Base-by-base conservation (phyloP, 2,888 invertebrate species). In the Nineta flava region DNA sequence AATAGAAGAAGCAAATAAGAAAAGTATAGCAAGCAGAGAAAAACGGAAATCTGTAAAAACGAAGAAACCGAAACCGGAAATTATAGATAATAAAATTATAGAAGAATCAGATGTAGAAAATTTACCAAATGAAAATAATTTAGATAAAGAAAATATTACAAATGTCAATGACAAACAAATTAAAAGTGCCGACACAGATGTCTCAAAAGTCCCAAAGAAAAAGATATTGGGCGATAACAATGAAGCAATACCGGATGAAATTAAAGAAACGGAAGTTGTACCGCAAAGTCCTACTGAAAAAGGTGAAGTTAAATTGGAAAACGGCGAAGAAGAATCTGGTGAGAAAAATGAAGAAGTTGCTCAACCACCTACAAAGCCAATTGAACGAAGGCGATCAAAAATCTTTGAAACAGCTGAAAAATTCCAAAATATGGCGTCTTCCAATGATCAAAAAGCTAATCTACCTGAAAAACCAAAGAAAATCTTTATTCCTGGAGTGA, bases 401-500 rank as follows among this genome's bases (percentile, higher is more conserved):
- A 80, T 82, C 53, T 77, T 81, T 54, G 81, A 81, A 60, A 77
- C 77, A 0, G 79, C 80, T 0, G 81, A 82, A 60, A 80, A 80
- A 61, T 81, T 81, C 61, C 79, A 78, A 59, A 78, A 74, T 53
- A 65, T 74, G 61, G 65, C 67, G 15, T 56, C 62, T 1, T 62
- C 64, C 5, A 61, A 58, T 9, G 67, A 66, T 51, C 15, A 19
- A 9, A 65, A 64, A 58, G 54, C 62, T 9, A 48, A 55, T 17
- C 51, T 58, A 9, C 54, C 57, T 9, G 68, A 68, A 46, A 86
- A 86, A 62, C 82, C 82, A 34, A 87, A 86, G 66, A 90, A 87
- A 65, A 73, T 87, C 47, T 79, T 85, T 55, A 83, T 88, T 61
- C 84, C 87, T 31, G 75, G 76, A 32, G 86, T 87, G 13, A 88